phyloP scores from a whole-genome alignment of 2,113 vertebrate species.

The Peromyscus leucopus region DNA sequence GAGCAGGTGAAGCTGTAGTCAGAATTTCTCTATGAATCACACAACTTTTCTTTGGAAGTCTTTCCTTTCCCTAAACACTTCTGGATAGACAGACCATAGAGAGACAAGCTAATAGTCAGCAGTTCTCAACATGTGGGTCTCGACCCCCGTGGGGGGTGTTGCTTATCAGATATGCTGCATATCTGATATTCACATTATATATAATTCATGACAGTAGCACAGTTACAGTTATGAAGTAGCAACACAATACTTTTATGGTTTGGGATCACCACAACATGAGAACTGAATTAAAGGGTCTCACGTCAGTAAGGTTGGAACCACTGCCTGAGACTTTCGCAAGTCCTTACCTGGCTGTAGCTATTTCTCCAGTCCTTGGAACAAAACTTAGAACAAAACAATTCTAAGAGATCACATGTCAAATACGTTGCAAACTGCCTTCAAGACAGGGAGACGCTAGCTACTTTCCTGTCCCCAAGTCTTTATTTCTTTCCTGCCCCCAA shows the following conservation, averaged over 20 bases:
- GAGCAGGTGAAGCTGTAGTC: too few species aligned
- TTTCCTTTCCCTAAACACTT: neutral
- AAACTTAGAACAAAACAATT: neutral
- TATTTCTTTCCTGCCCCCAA: neutral
- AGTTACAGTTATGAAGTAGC: neutral
- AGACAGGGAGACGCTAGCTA: neutral
- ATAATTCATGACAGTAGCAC: neutral
- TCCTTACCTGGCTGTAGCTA: neutral
- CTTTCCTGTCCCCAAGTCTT: neutral
- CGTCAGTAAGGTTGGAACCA: too few species aligned
- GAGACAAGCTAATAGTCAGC: neutral
- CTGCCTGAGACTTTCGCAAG: neutral
- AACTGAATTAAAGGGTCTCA: too few species aligned
- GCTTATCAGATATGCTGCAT: neutral
- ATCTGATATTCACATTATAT: neutral
- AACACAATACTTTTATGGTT: neutral
- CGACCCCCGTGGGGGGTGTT: too few species aligned
- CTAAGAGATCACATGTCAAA: too few species aligned
- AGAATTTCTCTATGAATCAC: accelerated
- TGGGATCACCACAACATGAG: too few species aligned
- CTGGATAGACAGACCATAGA: neutral
- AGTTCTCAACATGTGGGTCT: neutral
- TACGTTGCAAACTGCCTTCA: neutral
- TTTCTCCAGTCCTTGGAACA: neutral
- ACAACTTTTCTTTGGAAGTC: neutral